Evolutionary conservation across 2,113 vertebrate genomes (phyloP), one percentile per base, ranked within the genome.

Genomic region (Pogonocichla stellata): DNA sequence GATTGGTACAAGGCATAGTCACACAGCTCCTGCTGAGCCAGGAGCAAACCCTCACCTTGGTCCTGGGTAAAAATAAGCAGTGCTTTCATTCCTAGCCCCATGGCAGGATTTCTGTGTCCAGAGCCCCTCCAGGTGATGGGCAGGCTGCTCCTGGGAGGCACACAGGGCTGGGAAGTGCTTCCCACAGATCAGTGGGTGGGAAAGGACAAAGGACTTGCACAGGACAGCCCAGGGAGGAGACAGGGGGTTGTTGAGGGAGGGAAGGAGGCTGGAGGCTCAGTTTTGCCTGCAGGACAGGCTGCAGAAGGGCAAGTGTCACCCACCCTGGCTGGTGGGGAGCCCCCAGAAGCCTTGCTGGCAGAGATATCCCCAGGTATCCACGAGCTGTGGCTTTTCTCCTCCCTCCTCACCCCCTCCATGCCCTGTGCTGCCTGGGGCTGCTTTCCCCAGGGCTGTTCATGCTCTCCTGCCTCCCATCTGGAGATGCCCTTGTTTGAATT

Each of bases 311-410:
- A 1, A 57, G 6, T 8, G 26, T 74, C 3, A 4, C 51, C 64
- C n/a, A 10, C 6, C 34, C 57, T 61, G 57, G 45, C 73, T 50
- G 74, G 4, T 47, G 54, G 62, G 16, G 53, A 47, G 17, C 22
- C 56, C n/a, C 62, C 31, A 19, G 31, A 28, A 65, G 45, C 12
- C 5, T 10, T 45, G 40, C 50, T 86, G 71, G 53, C 50, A 91
- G 60, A 70, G 36, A 2, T 1, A 3, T 24, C 9, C 50, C 5
- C n/a, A 0, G 2, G 5, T 43, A 22, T 3, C 3, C 2, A 18
- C 1, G 42, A 29, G 38, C 0, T 38, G 51, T 33, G 61, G 34
- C 42, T 74, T 54, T 66, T 24, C 43, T 80, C 8, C 56, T 66
- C 45, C 34, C 36, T 69, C 12, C 50, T 53, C 19, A 4, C 4